Percentiles rank a stretch among this genome's conserved stretches.
These are phyloP conservation scores for Phragmatobia fuliginosa DNA, from an alignment of 2,888 invertebrate species.

Conservation along the genomic window DNA sequence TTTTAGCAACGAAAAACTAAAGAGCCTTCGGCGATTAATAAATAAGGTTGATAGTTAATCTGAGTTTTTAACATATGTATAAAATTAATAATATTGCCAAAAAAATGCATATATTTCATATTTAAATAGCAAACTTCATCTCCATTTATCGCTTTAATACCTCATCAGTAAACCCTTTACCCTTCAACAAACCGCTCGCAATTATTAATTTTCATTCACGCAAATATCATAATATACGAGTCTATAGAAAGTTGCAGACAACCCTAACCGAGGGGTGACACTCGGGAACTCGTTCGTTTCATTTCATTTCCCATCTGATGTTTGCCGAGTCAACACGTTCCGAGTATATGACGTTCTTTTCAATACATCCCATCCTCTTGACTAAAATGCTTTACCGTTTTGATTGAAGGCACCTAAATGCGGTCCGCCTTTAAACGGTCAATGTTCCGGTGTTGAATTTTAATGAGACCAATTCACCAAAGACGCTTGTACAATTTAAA, in stretches of 20 bases:
- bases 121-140: not conserved
- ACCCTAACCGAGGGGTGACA: constrained; percentile 61
- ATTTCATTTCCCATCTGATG: constrained; percentile 76
- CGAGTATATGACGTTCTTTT: constrained; percentile 59
- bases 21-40: not conserved
- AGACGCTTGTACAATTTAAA: constrained; percentile 35
- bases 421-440: constrained; percentile 46
- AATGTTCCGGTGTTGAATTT: constrained; percentile 45
- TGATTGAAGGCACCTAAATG: constrained; percentile 57
- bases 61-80: no score
- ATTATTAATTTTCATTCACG: constrained; percentile 30
- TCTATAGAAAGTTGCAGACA: constrained; percentile 33
- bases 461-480: constrained; percentile 49
- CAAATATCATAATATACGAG: constrained; percentile 23
- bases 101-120: no score
- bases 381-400: constrained; percentile 67
- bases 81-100: no score
- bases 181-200: constrained; percentile 19
- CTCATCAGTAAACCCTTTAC: constrained; percentile 21
- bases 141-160: constrained; percentile 17
- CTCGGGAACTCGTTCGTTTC: constrained; percentile 65
- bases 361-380: constrained; percentile 53
- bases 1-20: not conserved
- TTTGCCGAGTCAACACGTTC: constrained; percentile 73
- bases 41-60: no score